These are phyloP conservation scores for Bryconaethiops microstoma DNA, from an alignment of 2,797 vertebrate species.

Conservation along the genomic window DNA sequence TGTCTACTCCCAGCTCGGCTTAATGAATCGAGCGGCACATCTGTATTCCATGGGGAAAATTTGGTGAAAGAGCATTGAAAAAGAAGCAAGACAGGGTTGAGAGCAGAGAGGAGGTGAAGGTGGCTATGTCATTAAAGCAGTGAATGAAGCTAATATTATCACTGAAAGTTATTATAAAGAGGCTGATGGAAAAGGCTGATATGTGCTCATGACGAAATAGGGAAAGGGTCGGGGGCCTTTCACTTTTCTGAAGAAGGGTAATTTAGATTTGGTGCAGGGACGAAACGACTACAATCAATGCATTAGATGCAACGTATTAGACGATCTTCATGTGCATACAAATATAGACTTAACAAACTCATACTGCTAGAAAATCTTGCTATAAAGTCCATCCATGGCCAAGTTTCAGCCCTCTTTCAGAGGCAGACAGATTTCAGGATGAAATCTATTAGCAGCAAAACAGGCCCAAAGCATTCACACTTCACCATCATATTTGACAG, in stretches of 20 bases:
- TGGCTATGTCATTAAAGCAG: slow-evolving; percentile 20
- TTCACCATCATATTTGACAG: not conserved
- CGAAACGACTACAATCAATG: slow-evolving; percentile 20
- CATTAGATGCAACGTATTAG: slow-evolving; percentile 6
- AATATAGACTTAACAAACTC: not conserved
- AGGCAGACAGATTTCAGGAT: not conserved
- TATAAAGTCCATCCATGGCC: not conserved
- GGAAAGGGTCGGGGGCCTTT: slow-evolving; percentile 22
- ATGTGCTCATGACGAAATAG: not conserved
- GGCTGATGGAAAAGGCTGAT: slow-evolving; percentile 22
- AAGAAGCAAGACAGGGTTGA: not conserved
- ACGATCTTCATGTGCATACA: slow-evolving; percentile 1
- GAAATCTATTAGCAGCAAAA: not conserved
- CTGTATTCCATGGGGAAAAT: slow-evolving; percentile 57
- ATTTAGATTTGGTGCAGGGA: slow-evolving; percentile 7
- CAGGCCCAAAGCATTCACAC: not conserved
- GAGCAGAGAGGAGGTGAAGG: not conserved
- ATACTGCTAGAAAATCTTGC: not conserved
- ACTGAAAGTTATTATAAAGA: not conserved
- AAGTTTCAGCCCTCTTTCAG: not conserved
- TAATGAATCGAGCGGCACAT: slow-evolving; percentile 72
- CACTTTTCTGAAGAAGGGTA: not conserved
- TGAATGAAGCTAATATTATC: slow-evolving; percentile 21
- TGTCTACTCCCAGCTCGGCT: slow-evolving; percentile 56
- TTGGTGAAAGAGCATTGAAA: slow-evolving; percentile 39